Conservation (phyloP, 2,797 vertebrate species). For the Carcharodon carcharias region DNA sequence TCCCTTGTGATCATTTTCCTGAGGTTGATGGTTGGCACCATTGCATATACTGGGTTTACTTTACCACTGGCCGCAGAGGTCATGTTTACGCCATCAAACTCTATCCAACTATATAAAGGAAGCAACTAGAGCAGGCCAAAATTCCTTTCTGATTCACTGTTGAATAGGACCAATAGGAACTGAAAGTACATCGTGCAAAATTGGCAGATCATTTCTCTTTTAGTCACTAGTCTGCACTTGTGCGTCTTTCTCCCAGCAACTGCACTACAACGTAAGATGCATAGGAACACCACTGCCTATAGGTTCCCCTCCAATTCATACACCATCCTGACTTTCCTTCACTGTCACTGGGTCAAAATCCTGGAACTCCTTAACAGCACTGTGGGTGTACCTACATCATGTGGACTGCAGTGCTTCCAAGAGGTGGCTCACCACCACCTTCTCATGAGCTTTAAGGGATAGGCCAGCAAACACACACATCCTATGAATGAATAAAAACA, state of each 20-base stretch:
- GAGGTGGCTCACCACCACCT: neutral
- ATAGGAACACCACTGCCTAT: neutral
- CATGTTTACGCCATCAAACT: neutral
- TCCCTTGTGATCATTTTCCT: neutral
- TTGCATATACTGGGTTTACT: neutral
- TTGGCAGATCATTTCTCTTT: neutral
- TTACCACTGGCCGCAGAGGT: neutral
- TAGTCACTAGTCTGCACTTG: neutral
- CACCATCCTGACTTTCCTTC: neutral
- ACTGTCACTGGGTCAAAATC: neutral
- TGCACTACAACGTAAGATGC: neutral
- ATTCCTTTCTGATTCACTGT: neutral
- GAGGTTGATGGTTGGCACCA: neutral
- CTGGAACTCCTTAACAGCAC: neutral
- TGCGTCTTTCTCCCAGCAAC: neutral
- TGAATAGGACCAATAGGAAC: neutral
- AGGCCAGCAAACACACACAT: too few species aligned
- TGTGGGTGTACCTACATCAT: neutral
- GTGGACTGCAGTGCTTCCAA: neutral
- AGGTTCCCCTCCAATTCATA: neutral
- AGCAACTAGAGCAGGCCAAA: neutral
- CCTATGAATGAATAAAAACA: too few species aligned
- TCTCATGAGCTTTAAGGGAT: neutral
- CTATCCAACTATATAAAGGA: neutral
- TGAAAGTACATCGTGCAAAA: neutral